Evolutionary conservation across 2,113 vertebrate species (phyloP).

Genomic region (Tamias sibiricus): DNA sequence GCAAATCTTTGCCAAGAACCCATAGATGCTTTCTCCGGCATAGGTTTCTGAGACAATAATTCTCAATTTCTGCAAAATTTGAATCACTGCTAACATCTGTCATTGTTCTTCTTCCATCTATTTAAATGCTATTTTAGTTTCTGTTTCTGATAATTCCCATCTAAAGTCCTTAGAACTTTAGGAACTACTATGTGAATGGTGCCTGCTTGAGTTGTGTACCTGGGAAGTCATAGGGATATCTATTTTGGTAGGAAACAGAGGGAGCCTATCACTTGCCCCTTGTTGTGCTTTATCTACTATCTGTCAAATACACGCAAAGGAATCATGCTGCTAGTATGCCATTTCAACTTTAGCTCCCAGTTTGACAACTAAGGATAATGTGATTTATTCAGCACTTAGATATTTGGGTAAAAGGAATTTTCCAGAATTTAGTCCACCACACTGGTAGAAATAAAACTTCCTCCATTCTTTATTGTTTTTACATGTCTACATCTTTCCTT

Average conservation of each 20-base stretch:
- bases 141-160: not conserved
- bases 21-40: not conserved
- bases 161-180: not conserved
- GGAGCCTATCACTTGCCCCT: not conserved
- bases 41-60: not conserved
- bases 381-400: not conserved
- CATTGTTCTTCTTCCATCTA: not conserved
- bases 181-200: not conserved
- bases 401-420: slow-evolving; percentile 1
- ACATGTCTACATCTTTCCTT: slow-evolving; percentile 9
- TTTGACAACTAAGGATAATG: not conserved
- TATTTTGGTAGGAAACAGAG: not conserved
- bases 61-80: not conserved
- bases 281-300: not conserved
- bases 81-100: not conserved
- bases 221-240: not conserved
- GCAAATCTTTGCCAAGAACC: not conserved
- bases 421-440: not conserved
- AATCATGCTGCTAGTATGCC: not conserved
- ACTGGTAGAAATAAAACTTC: not conserved
- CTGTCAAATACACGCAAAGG: not conserved
- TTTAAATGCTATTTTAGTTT: slow-evolving; percentile 1
- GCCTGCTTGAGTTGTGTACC: not conserved
- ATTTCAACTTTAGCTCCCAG: not conserved
- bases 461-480: not conserved